Base-by-base conservation (phyloP, 35 echinoderm and acorn worm species). In the Holothuria glaberrima region DNA sequence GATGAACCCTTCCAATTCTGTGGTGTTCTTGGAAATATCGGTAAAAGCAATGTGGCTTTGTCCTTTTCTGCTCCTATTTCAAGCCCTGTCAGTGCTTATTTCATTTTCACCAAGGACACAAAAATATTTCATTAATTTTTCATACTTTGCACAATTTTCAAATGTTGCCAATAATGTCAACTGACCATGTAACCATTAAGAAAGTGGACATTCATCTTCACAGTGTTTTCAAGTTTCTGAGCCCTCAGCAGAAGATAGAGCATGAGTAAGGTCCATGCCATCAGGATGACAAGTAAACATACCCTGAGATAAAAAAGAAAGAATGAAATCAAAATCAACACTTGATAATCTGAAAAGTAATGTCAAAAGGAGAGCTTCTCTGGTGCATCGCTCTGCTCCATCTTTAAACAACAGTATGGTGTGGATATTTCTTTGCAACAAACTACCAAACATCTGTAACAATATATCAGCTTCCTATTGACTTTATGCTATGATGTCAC, bases 261-360 rank as follows among this genome's bases (percentile, higher is more conserved):
- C 72, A 94, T 94, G 9, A 94, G 74, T 20, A 91, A 30, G 60
- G 80, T 94, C 93, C 93, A 94, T 6, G 69, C 36, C 28, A 82
- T 88, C 46, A 90, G 73, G 12, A 91, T 71, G 48, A 94, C 93
- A 30, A 94, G 65, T 20, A 94, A 41, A 28, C 89, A 94, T 34
- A 94, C 89, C 93, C 93, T 94, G 60, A 12, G 76, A 32, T n/a
- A 2, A 83, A 71, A 54, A 6, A 61, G 48, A 38, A 80, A 48
- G 20, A 64, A 68, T 9, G 46, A 68, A 9, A 32, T 76, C 63
- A 4, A 24, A 30, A 66, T 6, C 16, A 66, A 46, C 28, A 24
- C 16, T 24, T 66, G 63, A 16, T n/a, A n/a, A n/a, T n/a, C n/a
- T n/a, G n/a, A n/a, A n/a, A n/a, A n/a, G n/a, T n/a, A n/a, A n/a